Evolutionary conservation across 2,888 invertebrate species (phyloP).

Genomic region (Torymus tubicola): DNA sequence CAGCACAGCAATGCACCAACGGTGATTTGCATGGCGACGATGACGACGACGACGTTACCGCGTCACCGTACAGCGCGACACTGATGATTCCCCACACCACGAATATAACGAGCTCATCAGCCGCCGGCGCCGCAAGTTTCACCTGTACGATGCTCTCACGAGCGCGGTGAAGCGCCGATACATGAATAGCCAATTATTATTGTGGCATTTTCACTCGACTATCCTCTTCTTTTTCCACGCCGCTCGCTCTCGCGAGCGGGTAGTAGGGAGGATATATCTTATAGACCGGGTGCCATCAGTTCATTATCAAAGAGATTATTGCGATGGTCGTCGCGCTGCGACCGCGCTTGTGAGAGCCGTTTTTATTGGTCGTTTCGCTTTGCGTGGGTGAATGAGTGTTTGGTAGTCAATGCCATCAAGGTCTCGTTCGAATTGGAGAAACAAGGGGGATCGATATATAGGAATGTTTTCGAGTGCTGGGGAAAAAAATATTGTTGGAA

Average conservation of each 20-base stretch:
- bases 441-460: too few relatives aligned
- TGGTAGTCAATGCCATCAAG: background rate
- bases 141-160: too few relatives aligned
- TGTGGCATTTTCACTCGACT: background rate
- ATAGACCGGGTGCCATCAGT: background rate
- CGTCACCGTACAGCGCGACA: constrained; percentile 37
- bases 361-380: background rate
- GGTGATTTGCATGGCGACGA: constrained; percentile 10
- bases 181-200: constrained; percentile 34
- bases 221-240: background rate
- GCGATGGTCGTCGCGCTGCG: background rate
- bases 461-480: too few relatives aligned
- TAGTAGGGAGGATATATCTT: background rate
- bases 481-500: too few relatives aligned
- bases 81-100: constrained; percentile 10
- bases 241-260: too few relatives aligned
- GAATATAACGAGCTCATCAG: too few relatives aligned
- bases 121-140: too few relatives aligned
- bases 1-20: background rate
- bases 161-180: background rate
- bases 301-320: constrained; percentile 25
- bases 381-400: background rate
- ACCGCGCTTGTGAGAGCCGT: too few relatives aligned
- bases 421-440: too few relatives aligned
- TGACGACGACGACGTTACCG: constrained; percentile 13